phyloP scores from a whole-genome alignment of 2,113 vertebrate species.

The Cnemophilus loriae region DNA sequence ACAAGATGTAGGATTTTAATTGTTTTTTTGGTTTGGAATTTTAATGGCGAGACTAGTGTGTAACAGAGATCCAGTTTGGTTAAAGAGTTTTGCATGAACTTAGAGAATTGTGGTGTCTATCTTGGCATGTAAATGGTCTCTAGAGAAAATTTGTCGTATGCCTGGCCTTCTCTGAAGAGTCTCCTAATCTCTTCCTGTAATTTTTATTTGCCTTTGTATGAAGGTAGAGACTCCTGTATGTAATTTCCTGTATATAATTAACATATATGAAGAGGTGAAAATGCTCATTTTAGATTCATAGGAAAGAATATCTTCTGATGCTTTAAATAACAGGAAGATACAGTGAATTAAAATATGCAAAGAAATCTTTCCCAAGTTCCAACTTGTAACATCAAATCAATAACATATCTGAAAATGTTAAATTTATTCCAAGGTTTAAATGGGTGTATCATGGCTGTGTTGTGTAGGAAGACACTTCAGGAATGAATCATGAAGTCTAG shows the following conservation, averaged over 20 bases:
- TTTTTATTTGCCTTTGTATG: background rate
- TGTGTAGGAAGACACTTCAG: background rate
- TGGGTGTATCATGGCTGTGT: background rate
- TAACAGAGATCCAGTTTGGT: background rate
- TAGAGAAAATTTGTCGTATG: background rate
- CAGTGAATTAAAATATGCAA: background rate
- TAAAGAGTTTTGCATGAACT: background rate
- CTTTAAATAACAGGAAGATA: background rate
- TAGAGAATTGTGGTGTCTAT: background rate
- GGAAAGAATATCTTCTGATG: background rate
- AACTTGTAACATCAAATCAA: background rate
- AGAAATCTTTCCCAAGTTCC: background rate
- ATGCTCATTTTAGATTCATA: background rate
- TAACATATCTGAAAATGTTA: background rate
- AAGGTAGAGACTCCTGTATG: background rate
- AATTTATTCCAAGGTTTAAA: background rate
- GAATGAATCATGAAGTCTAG: background rate
- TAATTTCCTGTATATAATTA: background rate
- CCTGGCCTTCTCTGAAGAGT: background rate
- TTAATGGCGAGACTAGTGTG: background rate
- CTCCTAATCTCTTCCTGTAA: background rate
- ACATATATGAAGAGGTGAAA: background rate
- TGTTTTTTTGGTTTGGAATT: background rate
- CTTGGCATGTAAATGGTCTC: background rate
- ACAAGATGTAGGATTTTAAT: background rate